Evolutionary conservation across 2,113 vertebrate genomes (phyloP).

Genomic region (Odontesthes bonariensis): DNA sequence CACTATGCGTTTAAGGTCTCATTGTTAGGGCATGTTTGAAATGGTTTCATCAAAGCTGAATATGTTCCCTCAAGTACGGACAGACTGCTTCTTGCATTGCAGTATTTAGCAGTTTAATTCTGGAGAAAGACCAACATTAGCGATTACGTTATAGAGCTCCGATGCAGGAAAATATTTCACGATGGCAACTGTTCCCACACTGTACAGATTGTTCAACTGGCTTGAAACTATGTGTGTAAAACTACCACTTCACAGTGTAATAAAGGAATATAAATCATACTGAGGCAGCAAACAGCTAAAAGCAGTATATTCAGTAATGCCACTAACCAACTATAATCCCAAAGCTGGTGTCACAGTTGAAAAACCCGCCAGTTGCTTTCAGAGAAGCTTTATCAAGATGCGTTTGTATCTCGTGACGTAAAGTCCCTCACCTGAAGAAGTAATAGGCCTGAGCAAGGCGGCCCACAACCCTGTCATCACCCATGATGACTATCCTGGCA

Average conservation of each 20-base stretch:
- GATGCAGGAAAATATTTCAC: not conserved
- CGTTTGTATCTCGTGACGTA: not conserved
- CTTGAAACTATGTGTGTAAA: not conserved
- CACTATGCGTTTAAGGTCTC: not conserved
- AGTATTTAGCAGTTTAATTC: not conserved
- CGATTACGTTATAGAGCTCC: not conserved
- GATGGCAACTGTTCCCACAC: not conserved
- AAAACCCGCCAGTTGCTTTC: not conserved
- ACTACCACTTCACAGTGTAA: not conserved
- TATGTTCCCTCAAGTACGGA: not conserved
- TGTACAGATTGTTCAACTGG: not conserved
- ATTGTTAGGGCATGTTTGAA: not conserved
- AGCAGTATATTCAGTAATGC: slow-evolving; percentile 1
- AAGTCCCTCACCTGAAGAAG: slow-evolving; percentile 84
- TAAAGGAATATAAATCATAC: not conserved
- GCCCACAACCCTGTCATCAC: slow-evolving; percentile 89
- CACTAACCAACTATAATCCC: not conserved
- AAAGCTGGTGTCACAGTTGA: not conserved
- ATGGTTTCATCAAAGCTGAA: not conserved
- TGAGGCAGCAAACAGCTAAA: not conserved
- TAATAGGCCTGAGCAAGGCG: slow-evolving; percentile 90
- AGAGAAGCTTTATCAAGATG: not conserved
- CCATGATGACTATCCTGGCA: slow-evolving; percentile 89
- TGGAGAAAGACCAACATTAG: too few species aligned
- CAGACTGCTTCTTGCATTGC: not conserved